Evolutionary conservation across 1,140 invertebrate species (phyloP), one percentile per base, ranked within the genome.

Genomic region (Nasonia giraulti): DNA sequence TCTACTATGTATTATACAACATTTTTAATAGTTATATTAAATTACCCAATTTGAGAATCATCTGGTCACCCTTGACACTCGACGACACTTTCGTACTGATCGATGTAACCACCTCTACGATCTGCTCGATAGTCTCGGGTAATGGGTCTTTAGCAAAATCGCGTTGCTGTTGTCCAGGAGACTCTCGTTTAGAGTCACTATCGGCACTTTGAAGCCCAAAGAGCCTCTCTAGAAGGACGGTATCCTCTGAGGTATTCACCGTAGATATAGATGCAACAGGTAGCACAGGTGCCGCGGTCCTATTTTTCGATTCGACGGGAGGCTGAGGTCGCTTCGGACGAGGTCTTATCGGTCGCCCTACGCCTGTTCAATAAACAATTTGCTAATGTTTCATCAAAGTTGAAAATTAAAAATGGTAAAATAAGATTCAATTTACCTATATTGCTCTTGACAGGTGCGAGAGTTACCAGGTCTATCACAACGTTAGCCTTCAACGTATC

Each of bases 91-190:
- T 91, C 0, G 92, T 93, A 62, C 91, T 93, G 8, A 93, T 91
- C 0, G 92, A 93, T 0, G 92, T 93, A 0, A 93, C 92, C 0
- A 93, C 92, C 80, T 93, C 91, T 0, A 93, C 90, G 17, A 93
- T 92, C 62, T 92, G 91, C 73, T 92, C 89, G 2, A 91, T 82
- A 20, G 84, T 89, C 0, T 87, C 83, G 44, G 23, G 33, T 2
- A 37, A 0, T 33, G 33, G 27, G 27, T 89, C 78, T 11, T 80
- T 82, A 0, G 85, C 69, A 5, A 69, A 27, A 12, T 86, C 55
- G 23, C 40, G 37, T 5, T n/a, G 33, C 20, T 84, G n/a, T 44
- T 23, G 17, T 40, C 33, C 5, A 40, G 17, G 17, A 77, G 10
- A 27, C 37, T 82, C 40, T 71, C 44, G 4, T n/a, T 76, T 62